Evolutionary conservation across 2,113 vertebrate genomes (phyloP), one percentile per base, ranked within the genome.

Genomic region (Myotis davidii): DNA sequence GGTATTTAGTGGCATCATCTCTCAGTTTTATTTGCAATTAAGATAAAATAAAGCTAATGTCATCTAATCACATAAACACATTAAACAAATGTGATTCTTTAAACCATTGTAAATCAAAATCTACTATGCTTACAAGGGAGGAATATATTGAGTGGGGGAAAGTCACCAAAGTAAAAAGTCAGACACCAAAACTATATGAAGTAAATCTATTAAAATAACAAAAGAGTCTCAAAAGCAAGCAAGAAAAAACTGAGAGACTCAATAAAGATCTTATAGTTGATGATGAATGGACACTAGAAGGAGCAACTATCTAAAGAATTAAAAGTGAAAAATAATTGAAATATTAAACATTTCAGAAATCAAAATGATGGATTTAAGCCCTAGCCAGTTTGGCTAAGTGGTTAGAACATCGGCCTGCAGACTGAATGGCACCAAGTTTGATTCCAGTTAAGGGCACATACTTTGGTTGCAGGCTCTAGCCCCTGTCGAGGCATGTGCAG

Each of bases 311-410:
- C 20, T 56, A 67, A 77, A 69, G 5, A 92, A 79, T 84, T 92
- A 81, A 94, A 10, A 96, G 29, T 79, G 13, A 86, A 89, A 87
- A 86, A 56, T 70, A 89, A 90, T 50, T 91, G 50, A 93, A 73
- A 13, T 48, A 61, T 64, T 91, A 86, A 13, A 56, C 50, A 88
- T 59, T 77, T 77, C 32, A 59, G 42, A 81, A 69, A 50, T 82
- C 5, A 82, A 86, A 82, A 72, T 74, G 11, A 74, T 70, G 7
- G 8, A 64, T 48, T 37, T 73, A 37, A 48, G 11, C 54, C 54
- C 54, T 56, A 21, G 20, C 54, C 6, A 4, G 52, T 20, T 48
- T 48, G 48, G 48, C 48, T 48, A 9, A 48, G 48, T 48, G 48
- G 45, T 13, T 54, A 54, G 18, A 54, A 54, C 18, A 54, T 54